Evolutionary conservation across 2,797 vertebrate species (phyloP).

Genomic region (Melanotaenia trifasciata): DNA sequence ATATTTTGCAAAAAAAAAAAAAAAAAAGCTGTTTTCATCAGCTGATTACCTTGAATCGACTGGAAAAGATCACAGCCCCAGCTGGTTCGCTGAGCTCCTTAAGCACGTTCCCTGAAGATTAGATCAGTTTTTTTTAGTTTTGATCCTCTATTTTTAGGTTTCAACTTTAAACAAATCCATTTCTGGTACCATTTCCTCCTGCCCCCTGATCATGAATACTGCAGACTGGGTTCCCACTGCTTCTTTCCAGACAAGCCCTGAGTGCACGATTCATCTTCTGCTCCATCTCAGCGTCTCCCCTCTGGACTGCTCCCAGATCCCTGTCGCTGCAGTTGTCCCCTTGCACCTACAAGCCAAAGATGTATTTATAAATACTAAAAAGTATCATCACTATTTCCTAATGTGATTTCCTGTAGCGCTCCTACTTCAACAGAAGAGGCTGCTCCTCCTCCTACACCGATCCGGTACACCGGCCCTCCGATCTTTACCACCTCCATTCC

Average conservation of each 20-base stretch:
- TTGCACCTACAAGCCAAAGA: constrained; percentile 83
- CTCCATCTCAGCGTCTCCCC: constrained; percentile 95
- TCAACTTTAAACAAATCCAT: neutral
- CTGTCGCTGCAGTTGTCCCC: constrained; percentile 90
- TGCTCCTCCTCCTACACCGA: constrained; percentile 93
- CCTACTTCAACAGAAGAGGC: constrained; percentile 91
- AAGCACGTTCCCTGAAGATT: constrained; percentile 87
- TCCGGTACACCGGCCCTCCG: constrained; percentile 94
- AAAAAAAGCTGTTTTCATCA: neutral
- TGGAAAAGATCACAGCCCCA: constrained; percentile 89
- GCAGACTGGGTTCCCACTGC: constrained; percentile 87
- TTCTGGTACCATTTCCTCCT: constrained; percentile 88
- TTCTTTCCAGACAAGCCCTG: constrained; percentile 89
- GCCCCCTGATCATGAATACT: constrained; percentile 96
- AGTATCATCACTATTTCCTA: neutral
- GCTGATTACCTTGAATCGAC: constrained; percentile 87
- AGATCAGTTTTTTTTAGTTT: constrained; percentile 5
- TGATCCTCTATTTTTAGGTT: neutral
- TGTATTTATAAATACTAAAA: neutral
- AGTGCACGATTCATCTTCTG: constrained; percentile 96
- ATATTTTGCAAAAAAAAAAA: neutral
- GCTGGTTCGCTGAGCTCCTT: constrained; percentile 93
- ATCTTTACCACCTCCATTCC: constrained; percentile 95
- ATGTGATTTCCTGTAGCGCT: neutral
- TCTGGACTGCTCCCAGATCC: constrained; percentile 91